A percentile compares a stretch with the other conserved stretches of the same genome.
phyloP scores from a whole-genome alignment of 2,113 vertebrate species.

The Xiphias gladius region DNA sequence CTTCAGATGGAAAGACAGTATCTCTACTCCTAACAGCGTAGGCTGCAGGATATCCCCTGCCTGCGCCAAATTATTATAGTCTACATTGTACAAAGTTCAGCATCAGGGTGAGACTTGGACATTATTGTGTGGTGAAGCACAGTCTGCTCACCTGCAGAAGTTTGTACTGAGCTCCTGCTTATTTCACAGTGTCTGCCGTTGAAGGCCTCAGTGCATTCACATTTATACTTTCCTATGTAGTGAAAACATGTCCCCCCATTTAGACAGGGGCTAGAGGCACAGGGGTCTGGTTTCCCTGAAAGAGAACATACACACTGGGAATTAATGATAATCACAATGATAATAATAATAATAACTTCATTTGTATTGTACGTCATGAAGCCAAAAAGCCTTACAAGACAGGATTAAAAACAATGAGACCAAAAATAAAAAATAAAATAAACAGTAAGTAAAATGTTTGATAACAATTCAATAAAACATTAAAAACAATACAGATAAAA shows the following conservation, averaged over 20 bases:
- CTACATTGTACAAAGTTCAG: conserved; percentile 12
- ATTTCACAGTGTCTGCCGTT: conserved; percentile 92
- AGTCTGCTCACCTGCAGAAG: conserved; percentile 74
- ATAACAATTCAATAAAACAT: too few relatives aligned
- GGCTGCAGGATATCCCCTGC: conserved; percentile 54
- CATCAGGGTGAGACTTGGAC: background rate
- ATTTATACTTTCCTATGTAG: conserved; percentile 99
- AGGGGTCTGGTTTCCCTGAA: conserved; percentile 95
- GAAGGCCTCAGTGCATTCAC: conserved; percentile 91
- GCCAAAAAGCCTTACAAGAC: too few relatives aligned
- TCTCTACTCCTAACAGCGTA: conserved; percentile 40
- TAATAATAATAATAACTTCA: background rate
- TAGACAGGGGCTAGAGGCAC: conserved; percentile 93
- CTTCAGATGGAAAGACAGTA: conserved; percentile 40
- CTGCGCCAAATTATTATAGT: conserved; percentile 32
- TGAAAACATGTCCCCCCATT: conserved; percentile 98
- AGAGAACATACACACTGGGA: conserved; percentile 11
- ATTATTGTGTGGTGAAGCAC: conserved; percentile 22
- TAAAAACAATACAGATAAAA: too few relatives aligned
- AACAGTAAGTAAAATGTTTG: too few relatives aligned
- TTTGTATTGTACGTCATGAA: too few relatives aligned
- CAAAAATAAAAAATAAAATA: too few relatives aligned
- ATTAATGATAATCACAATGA: background rate
- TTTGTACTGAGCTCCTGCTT: conserved; percentile 74
- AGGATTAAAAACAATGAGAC: too few relatives aligned